Conservation (phyloP, 1,140 invertebrate genomes). For the Pseudomyrmex sp. region DNA sequence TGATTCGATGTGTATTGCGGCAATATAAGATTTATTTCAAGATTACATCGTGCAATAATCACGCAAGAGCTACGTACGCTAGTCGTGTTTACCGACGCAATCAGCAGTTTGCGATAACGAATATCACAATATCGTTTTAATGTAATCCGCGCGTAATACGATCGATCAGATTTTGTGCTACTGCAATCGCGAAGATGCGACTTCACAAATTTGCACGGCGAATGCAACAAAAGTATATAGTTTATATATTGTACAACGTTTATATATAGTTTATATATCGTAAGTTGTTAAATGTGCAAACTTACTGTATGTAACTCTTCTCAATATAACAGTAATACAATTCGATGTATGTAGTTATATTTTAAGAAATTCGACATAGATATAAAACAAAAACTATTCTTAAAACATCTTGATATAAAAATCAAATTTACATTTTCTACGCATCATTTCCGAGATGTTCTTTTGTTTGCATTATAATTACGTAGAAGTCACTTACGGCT, state of each 20-base stretch:
- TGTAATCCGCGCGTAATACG: slow-evolving; percentile 27
- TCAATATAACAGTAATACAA: too few relatives aligned
- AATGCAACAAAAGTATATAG: neutral
- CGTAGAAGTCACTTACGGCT: neutral
- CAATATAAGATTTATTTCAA: slow-evolving; percentile 61
- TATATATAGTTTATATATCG: too few relatives aligned
- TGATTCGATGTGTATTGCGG: neutral
- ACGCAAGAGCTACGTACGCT: slow-evolving; percentile 26
- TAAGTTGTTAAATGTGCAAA: too few relatives aligned
- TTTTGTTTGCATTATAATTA: neutral
- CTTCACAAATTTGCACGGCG: neutral
- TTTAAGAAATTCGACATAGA: too few relatives aligned
- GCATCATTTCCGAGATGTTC: too few relatives aligned
- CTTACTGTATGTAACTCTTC: too few relatives aligned
- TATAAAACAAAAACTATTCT: too few relatives aligned
- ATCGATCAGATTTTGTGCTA: slow-evolving; percentile 25
- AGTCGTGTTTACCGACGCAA: slow-evolving; percentile 47
- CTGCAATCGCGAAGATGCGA: slow-evolving; percentile 23
- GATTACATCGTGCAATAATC: slow-evolving; percentile 2
- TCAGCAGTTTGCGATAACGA: slow-evolving; percentile 45
- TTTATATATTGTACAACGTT: neutral
- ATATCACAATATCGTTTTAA: slow-evolving; percentile 41
- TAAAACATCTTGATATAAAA: too few relatives aligned
- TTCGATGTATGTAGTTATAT: too few relatives aligned
- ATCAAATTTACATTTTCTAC: too few relatives aligned